Evolutionary conservation across 2,888 invertebrate genomes (phyloP).

Genomic region (Orchesellides sinensis): DNA sequence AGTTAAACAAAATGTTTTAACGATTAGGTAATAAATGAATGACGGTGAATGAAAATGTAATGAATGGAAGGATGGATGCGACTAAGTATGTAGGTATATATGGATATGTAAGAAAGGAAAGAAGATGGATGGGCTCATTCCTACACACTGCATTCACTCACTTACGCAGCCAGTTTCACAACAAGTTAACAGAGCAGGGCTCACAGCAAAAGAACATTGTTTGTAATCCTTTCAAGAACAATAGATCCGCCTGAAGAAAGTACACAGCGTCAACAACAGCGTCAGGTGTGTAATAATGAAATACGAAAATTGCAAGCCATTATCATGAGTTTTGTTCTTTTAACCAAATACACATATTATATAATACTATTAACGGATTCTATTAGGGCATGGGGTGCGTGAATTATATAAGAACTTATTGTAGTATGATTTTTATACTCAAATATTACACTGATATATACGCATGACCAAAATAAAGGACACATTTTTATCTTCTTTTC

Average conservation of each 20-base stretch:
- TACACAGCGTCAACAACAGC: neutral
- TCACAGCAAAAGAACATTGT: neutral
- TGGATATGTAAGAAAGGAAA: too few relatives aligned
- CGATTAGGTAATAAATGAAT: slow-evolving; percentile 46
- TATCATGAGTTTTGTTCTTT: neutral
- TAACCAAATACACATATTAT: neutral
- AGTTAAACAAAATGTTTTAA: slow-evolving; percentile 34
- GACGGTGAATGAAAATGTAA: slow-evolving; percentile 20
- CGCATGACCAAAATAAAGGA: neutral
- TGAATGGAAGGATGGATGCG: too few relatives aligned
- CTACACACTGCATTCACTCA: slow-evolving; percentile 23
- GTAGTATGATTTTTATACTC: too few relatives aligned
- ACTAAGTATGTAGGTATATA: too few relatives aligned
- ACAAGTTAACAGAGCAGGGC: neutral
- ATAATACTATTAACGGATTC: too few relatives aligned
- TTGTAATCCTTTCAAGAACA: neutral
- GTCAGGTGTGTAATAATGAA: too few relatives aligned
- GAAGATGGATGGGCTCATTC: slow-evolving; percentile 35
- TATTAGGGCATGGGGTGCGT: too few relatives aligned
- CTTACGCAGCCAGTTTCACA: slow-evolving; percentile 16
- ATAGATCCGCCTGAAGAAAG: neutral
- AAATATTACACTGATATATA: too few relatives aligned
- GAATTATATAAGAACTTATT: too few relatives aligned
- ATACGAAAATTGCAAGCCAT: slow-evolving; percentile 31
- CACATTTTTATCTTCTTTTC: neutral